Base-by-base conservation (phyloP, 2,797 vertebrate species). In the Petrocephalus sullivani region DNA sequence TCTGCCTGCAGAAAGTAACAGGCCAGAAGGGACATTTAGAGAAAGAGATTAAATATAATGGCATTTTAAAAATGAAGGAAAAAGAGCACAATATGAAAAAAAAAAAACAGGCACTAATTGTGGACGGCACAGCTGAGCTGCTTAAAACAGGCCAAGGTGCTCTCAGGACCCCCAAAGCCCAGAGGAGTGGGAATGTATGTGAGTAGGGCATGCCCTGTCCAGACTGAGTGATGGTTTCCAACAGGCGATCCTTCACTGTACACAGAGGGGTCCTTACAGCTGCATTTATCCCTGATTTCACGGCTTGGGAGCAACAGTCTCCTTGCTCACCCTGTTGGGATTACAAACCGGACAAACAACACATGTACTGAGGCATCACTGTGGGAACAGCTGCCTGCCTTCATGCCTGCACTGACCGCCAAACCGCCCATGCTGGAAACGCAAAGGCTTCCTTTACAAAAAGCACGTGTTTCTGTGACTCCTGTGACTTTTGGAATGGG, bases 301-400 rank as follows among this genome's bases (percentile, higher is more conserved):
- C 87, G 94, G 93, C 92, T 92, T 90, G 91, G 90, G 89, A 92
- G 92, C 37, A 81, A 87, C 91, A 90, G 88, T 92, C 88, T 92
- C 91, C 89, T 93, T 90, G 93, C 94, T 94, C 94, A 53, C 88
- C 37, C 91, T 41, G n/a, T 87, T 71, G 87, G 93, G 94, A 95
- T 96, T 94, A 94, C 89, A 84, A 90, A 92, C 91, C 91, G 93
- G 93, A 95, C 94, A 95, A 95, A 95, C 95, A 94, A 94, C 93
- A 92, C 90, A 88, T 91, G 91, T 91, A 93, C 92, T 93, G 23
- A 41, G 51, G 28, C 67, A n/a, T 87, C 95, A 95, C 95, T 28
- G 94, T 95, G 94, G 93, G 92, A 95, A 94, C 96, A 96, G 95
- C 96, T 96, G 96, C 92, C 91, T 89, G 91, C 92, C 87, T 86